Conservation (phyloP, 2,797 vertebrate genomes). For the Sebastes oblongus region DNA sequence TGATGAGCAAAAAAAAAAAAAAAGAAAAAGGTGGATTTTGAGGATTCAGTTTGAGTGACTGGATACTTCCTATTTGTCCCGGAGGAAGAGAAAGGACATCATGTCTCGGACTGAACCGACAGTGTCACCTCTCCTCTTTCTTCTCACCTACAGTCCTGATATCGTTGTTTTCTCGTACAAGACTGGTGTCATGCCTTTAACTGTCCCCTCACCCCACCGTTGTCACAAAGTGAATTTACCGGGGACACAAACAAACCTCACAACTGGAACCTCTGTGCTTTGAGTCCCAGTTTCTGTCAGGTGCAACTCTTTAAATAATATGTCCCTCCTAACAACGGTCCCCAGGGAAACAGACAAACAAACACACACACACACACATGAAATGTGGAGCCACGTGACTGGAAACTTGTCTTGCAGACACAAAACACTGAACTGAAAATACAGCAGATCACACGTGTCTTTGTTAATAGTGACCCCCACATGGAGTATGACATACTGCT, state of each 20-base stretch:
- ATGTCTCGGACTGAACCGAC: constrained; percentile 1
- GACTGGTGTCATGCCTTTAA: constrained; percentile 20
- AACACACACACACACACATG: constrained; percentile 20
- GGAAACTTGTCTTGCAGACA: constrained; percentile 56
- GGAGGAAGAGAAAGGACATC: constrained; percentile 8
- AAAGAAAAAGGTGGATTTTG: neutral
- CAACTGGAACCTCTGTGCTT: constrained; percentile 57
- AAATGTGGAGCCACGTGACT: constrained; percentile 59
- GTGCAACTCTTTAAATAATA: constrained; percentile 44
- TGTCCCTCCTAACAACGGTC: constrained; percentile 29
- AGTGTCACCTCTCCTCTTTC: neutral
- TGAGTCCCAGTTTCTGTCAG: constrained; percentile 33
- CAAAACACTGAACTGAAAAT: constrained; percentile 57
- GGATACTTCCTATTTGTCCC: neutral
- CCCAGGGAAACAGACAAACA: constrained; percentile 33
- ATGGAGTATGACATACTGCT: constrained; percentile 55
- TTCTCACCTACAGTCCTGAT: neutral
- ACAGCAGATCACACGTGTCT: constrained; percentile 53
- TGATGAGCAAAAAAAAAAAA: neutral
- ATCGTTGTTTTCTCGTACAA: neutral
- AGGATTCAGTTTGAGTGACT: constrained; percentile 8
- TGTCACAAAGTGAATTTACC: constrained; percentile 36
- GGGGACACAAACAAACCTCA: constrained; percentile 31
- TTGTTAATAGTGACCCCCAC: constrained; percentile 64
- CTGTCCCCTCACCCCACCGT: constrained; percentile 14